Base-by-base conservation (phyloP, 2,888 invertebrate genomes). In the Philonicus albiceps region DNA sequence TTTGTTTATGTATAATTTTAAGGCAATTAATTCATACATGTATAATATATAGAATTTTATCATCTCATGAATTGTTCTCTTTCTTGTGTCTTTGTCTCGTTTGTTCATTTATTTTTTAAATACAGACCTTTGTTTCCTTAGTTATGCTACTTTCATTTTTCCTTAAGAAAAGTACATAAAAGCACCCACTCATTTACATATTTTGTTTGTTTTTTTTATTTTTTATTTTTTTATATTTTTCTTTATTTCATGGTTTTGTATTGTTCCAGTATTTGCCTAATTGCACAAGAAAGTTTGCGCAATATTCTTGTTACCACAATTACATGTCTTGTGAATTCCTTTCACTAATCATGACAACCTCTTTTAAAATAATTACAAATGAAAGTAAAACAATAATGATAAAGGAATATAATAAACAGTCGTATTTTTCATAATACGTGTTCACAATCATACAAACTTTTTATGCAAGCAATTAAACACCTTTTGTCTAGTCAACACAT, bases 11-110 rank as follows among this genome's bases (percentile, higher is more conserved):
- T 88, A 85, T 86, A 85, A 86, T 86, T 86, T 88, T 89, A 89
- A 89, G 89, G 89, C 89, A 89, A 89, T 89, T 89, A 88, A 89
- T 89, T 89, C 88, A 89, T 89, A 89, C 88, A 88, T 88, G 87
- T 88, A 87, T 87, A 87, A 88, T 88, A 88, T 87, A 86, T 86
- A 87, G 43, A 87, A 83, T 88, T 86, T 83, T 88, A 85, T 87
- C 72, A 80, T 87, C 43, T 86, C 40, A 80, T 86, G 81, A 81
- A 76, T 73, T 83, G 78, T 86, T 86, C 43, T 85, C 78, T 86
- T 13, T 43, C 22, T 34, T 40, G 34, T 74, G n/a, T 34, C 64
- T 84, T 85, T 83, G 64, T 64, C 43, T 37, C 34, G 43, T 84
- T 73, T 43, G 40, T 16, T 75, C 53, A 22, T 83, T 43, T 72